A percentile compares a stretch with the other conserved stretches of the same genome.
These are phyloP conservation scores for Melieria picta DNA, from an alignment of 2,888 invertebrate genomes.

Conservation along the genomic window DNA sequence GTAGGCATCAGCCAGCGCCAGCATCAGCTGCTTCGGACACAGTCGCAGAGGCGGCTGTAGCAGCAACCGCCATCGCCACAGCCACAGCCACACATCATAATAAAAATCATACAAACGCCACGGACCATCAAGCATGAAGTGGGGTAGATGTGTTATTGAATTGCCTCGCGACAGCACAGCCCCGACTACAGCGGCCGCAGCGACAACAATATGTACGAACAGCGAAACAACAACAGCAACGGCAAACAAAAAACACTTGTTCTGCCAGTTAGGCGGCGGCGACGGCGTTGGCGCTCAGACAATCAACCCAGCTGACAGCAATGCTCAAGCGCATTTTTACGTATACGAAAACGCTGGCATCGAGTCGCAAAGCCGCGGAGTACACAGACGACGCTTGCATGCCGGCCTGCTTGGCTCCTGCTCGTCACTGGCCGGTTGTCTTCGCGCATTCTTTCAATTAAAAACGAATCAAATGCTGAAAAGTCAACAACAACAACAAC, in stretches of 20 bases:
- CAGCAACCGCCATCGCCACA: conserved; percentile 8
- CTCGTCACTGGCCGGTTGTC: no score
- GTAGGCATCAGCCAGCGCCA: conserved; percentile 34
- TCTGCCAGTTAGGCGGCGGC: conserved; percentile 30
- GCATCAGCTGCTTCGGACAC: conserved; percentile 25
- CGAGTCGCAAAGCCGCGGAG: not conserved
- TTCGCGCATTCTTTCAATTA: no score
- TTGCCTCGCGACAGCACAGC: conserved; percentile 8
- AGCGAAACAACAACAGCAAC: conserved; percentile 19
- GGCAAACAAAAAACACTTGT: conserved; percentile 30
- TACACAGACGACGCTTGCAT: not conserved
- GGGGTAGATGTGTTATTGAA: not conserved
- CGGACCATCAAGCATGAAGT: conserved; percentile 30
- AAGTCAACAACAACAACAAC: no score
- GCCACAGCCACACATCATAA: conserved; percentile 21
- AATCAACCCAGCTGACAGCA: conserved; percentile 30
- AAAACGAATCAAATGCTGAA: no score
- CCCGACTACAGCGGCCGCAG: conserved; percentile 25
- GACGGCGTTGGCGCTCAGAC: conserved; percentile 10
- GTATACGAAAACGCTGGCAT: conserved; percentile 17
- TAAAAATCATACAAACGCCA: conserved; percentile 36
- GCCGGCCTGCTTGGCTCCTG: not conserved
- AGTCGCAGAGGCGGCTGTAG: conserved; percentile 21
- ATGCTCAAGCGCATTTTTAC: conserved; percentile 27
- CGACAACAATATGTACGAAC: conserved; percentile 24